Percentiles rank a stretch among this genome's conserved stretches.
These are phyloP conservation scores for Bettongia penicillata DNA, from an alignment of 2,113 vertebrate species.

Conservation along the genomic window DNA sequence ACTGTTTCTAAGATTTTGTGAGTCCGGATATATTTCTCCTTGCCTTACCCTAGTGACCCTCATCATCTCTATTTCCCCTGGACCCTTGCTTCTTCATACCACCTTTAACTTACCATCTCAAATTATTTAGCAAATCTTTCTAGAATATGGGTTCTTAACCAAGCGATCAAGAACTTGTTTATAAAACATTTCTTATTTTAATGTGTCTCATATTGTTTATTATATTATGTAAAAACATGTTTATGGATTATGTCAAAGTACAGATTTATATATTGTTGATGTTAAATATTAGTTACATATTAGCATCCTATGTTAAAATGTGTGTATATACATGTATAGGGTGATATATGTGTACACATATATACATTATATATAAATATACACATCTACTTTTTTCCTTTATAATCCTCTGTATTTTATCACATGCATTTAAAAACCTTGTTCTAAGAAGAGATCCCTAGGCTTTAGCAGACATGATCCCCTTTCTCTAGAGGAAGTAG, in stretches of 20 bases:
- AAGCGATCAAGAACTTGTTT: background rate
- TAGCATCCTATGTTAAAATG: background rate
- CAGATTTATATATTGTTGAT: background rate
- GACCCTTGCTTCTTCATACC: constrained; percentile 6
- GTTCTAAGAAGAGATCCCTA: background rate
- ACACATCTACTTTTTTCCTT: background rate
- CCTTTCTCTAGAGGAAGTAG: background rate
- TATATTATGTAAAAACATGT: background rate
- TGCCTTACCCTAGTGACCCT: constrained; percentile 12
- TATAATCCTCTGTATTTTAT: background rate
- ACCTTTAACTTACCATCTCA: constrained; percentile 12
- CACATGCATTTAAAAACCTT: background rate
- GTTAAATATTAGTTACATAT: background rate
- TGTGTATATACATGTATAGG: no score
- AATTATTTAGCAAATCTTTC: background rate
- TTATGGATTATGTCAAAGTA: background rate
- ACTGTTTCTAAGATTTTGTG: background rate
- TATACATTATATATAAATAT: no score
- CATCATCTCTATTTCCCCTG: constrained; percentile 18
- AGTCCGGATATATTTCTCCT: constrained; percentile 11
- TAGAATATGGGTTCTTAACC: background rate
- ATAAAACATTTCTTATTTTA: background rate
- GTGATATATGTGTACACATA: no score
- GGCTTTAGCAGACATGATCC: background rate
- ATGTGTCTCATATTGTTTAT: background rate